These are phyloP conservation scores for Ptilorrhoa leucosticta DNA, from an alignment of 2,113 vertebrate genomes.

Conservation along the genomic window DNA sequence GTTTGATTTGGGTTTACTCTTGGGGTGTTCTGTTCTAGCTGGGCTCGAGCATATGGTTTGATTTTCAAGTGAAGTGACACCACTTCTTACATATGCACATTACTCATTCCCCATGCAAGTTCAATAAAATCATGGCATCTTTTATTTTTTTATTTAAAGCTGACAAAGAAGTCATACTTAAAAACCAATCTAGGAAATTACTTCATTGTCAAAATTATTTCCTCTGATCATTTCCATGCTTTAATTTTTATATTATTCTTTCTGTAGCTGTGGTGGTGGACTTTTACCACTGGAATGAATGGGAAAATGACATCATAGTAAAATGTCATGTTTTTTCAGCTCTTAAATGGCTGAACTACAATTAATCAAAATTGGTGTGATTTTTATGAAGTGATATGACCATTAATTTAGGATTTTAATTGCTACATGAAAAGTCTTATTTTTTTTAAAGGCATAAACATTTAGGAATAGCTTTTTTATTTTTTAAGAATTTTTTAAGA, in stretches of 20 bases:
- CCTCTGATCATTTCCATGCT: slow-evolving; percentile 58
- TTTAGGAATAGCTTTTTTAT: neutral
- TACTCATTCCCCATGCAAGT: slow-evolving; percentile 47
- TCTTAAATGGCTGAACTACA: slow-evolving; percentile 52
- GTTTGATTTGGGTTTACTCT: slow-evolving; percentile 34
- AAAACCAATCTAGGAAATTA: slow-evolving; percentile 65
- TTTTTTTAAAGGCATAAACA: neutral
- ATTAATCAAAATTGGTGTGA: slow-evolving; percentile 64
- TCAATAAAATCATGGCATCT: slow-evolving; percentile 55
- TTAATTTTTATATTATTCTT: slow-evolving; percentile 64
- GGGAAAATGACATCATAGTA: slow-evolving; percentile 64
- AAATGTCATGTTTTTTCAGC: slow-evolving; percentile 56
- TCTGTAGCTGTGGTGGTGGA: slow-evolving; percentile 19
- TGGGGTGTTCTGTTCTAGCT: slow-evolving; percentile 14
- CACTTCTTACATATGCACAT: slow-evolving; percentile 46
- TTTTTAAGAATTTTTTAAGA: neutral
- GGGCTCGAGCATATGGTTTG: slow-evolving; percentile 49
- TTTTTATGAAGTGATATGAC: slow-evolving; percentile 64
- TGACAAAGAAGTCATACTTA: slow-evolving; percentile 63
- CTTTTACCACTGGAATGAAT: slow-evolving; percentile 49
- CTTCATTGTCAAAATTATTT: slow-evolving; percentile 68
- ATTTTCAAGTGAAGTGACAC: slow-evolving; percentile 57
- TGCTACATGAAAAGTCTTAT: slow-evolving; percentile 1
- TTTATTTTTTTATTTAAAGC: slow-evolving; percentile 56
- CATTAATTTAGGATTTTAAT: slow-evolving; percentile 60